phyloP scores from a whole-genome alignment of 1,140 invertebrate genomes.

The Calosoma granatense region DNA sequence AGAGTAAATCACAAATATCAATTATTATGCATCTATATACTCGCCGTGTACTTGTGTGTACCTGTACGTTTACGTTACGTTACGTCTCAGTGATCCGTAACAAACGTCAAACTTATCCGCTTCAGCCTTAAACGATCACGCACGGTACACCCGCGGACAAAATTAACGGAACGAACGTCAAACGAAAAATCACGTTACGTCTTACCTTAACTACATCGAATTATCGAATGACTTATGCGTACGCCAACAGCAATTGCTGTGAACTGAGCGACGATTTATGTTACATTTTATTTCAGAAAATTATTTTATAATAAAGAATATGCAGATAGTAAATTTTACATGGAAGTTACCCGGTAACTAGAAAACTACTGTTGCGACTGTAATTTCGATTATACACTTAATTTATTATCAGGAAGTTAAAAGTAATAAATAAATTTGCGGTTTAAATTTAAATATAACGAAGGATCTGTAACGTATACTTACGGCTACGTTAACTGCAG shows the following conservation, averaged over 20 bases:
- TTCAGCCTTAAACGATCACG: constrained; percentile 3
- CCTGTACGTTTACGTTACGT: neutral
- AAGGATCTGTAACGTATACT: neutral
- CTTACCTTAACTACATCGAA: neutral
- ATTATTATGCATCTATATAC: constrained; percentile 5
- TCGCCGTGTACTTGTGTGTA: neutral
- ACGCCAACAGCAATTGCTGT: neutral
- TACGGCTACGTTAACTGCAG: too few relatives aligned
- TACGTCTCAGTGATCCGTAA: neutral
- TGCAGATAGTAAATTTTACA: neutral
- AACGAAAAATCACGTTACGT: neutral
- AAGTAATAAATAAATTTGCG: neutral
- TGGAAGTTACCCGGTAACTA: neutral
- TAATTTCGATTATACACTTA: neutral
- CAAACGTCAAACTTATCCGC: neutral
- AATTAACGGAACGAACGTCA: neutral
- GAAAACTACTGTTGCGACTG: neutral
- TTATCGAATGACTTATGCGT: neutral
- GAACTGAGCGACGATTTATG: neutral
- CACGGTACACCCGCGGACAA: neutral
- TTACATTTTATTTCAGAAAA: neutral
- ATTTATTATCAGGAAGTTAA: constrained; percentile 3
- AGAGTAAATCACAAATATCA: constrained; percentile 9
- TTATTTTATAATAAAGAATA: neutral
- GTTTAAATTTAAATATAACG: neutral